These are phyloP conservation scores for Perognathus longimembris DNA, from an alignment of 2,113 vertebrate species.

Conservation along the genomic window DNA sequence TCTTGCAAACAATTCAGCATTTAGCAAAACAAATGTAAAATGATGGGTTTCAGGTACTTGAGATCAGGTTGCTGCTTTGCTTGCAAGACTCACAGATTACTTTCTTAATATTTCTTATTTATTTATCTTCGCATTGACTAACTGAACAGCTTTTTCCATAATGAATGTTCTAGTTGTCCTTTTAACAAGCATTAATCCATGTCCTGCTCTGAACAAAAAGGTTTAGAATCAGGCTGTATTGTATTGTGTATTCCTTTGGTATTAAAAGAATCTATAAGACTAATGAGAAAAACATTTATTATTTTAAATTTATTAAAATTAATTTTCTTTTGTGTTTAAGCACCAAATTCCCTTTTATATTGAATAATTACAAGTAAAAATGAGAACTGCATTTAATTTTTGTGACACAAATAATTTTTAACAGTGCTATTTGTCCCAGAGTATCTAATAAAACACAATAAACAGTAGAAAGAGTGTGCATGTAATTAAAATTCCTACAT, in stretches of 20 bases:
- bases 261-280: constrained; percentile 49
- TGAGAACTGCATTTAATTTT: neutral
- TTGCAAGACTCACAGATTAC: constrained; percentile 2
- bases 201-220: neutral
- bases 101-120: constrained; percentile 48
- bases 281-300: neutral
- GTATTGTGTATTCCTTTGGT: neutral
- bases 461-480: neutral
- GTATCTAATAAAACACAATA: neutral
- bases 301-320: constrained; percentile 18
- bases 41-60: neutral
- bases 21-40: constrained; percentile 25
- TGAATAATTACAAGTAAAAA: constrained; percentile 15
- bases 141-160: neutral
- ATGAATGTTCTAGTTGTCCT: constrained; percentile 8
- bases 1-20: neutral
- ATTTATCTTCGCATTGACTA: neutral
- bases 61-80: constrained; percentile 19
- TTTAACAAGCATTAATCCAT: neutral
- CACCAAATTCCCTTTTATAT: neutral
- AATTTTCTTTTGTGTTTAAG: constrained; percentile 2
- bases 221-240: neutral
- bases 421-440: neutral
- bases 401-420: constrained; percentile 13
- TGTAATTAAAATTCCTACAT: constrained; percentile 1